Percentiles rank a stretch among this genome's conserved stretches.
Conservation (phyloP, 2,888 invertebrate species). For the Volucella bombylans region DNA sequence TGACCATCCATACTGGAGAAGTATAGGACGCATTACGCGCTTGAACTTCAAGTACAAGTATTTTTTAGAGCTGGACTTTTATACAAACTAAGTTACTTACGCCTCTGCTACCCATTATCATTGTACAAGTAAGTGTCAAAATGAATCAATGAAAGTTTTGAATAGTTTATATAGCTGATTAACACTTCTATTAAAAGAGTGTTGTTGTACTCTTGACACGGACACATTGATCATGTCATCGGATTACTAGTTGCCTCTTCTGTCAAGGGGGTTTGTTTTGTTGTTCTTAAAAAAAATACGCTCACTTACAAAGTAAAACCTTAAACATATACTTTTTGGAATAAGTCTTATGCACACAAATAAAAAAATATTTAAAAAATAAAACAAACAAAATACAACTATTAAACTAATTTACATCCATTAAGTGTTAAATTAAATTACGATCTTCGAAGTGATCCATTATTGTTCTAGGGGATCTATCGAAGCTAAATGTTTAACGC, state of each 20-base stretch:
- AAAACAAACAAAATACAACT: slow-evolving; percentile 38
- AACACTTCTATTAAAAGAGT: no score
- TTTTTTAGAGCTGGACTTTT: no score
- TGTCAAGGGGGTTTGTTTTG: slow-evolving; percentile 2
- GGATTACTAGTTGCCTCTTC: slow-evolving; percentile 8
- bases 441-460: slow-evolving; percentile 22
- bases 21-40: neutral
- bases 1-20: slow-evolving; percentile 24
- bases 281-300: slow-evolving; percentile 23
- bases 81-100: no score
- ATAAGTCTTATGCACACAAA: slow-evolving; percentile 72
- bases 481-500: slow-evolving; percentile 61
- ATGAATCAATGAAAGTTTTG: no score
- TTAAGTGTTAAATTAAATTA: slow-evolving; percentile 64
- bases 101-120: no score
- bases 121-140: no score
- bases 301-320: slow-evolving; percentile 62
- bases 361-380: slow-evolving; percentile 61
- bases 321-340: slow-evolving; percentile 72
- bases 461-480: slow-evolving; percentile 25
- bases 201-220: no score
- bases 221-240: neutral
- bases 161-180: no score
- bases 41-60: neutral
- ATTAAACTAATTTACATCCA: slow-evolving; percentile 59